phyloP scores from a whole-genome alignment of 2,888 invertebrate species.

The Seladonia tumulorum region DNA sequence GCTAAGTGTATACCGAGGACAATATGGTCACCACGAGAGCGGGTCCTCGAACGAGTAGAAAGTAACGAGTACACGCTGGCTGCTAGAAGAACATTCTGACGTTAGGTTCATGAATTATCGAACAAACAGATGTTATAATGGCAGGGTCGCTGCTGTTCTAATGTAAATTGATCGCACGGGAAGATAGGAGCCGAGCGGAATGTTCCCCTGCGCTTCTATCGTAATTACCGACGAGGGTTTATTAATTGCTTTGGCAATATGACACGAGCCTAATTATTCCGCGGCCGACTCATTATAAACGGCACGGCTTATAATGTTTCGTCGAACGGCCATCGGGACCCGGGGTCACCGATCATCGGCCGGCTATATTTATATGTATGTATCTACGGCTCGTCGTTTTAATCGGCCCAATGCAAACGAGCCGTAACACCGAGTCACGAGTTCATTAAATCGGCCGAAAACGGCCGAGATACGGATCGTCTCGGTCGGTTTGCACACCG shows the following conservation, averaged over 20 bases:
- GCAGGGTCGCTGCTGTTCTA: conserved; percentile 42
- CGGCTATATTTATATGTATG: not conserved
- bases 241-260: conserved; percentile 62
- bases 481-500: not conserved
- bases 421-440: conserved; percentile 29
- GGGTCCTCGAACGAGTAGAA: not conserved
- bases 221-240: conserved; percentile 56
- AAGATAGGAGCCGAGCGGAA: conserved; percentile 42
- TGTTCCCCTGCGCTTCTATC: conserved; percentile 28
- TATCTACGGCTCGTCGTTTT: conserved; percentile 28
- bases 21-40: not conserved
- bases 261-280: conserved; percentile 60
- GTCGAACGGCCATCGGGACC: conserved; percentile 25
- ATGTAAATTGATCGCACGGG: conserved; percentile 58
- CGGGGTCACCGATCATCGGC: conserved; percentile 11
- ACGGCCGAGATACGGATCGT: not conserved
- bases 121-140: conserved; percentile 61
- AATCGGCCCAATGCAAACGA: conserved; percentile 48
- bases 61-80: not conserved
- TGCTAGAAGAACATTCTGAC: conserved; percentile 26
- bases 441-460: conserved; percentile 46
- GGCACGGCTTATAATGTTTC: conserved; percentile 40
- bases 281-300: conserved; percentile 54
- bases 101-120: conserved; percentile 58
- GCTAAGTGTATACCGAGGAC: too few relatives aligned